A percentile compares a stretch with the other conserved stretches of the same genome.
Evolutionary conservation across 1,140 invertebrate species (phyloP).

Genomic region (Glomeris maerens): DNA sequence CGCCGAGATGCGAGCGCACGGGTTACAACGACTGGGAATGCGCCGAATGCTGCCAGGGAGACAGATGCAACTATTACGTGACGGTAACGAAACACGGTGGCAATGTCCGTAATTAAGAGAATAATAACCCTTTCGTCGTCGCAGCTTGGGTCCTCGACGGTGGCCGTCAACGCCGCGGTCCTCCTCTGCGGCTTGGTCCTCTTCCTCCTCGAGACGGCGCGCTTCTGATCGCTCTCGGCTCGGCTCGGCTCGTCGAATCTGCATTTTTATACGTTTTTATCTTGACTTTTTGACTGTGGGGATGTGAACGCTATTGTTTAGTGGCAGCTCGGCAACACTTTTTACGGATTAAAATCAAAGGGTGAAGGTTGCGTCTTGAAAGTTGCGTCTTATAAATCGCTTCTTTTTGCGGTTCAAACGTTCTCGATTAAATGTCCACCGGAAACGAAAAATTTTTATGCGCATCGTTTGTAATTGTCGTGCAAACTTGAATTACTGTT

Average conservation of each 20-base stretch:
- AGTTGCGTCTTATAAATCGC: conserved; percentile 12
- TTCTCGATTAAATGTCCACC: too few relatives aligned
- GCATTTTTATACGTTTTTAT: too few relatives aligned
- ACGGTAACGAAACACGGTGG: conserved; percentile 57
- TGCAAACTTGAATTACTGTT: too few relatives aligned
- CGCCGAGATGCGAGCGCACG: conserved; percentile 74
- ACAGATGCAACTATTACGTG: conserved; percentile 91
- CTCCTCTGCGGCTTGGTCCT: conserved; percentile 1
- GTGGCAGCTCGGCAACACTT: too few relatives aligned
- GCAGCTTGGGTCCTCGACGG: background rate
- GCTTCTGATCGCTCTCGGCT: conserved; percentile 14
- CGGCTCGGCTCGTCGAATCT: background rate
- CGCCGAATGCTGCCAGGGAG: conserved; percentile 90
- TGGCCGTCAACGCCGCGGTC: background rate
- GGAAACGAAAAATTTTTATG: too few relatives aligned
- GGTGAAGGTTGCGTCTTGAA: too few relatives aligned
- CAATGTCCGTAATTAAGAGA: background rate
- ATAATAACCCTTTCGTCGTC: background rate
- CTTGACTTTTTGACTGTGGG: too few relatives aligned
- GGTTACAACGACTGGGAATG: conserved; percentile 98
- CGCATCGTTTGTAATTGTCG: too few relatives aligned
- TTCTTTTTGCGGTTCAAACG: conserved; percentile 18
- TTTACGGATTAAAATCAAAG: too few relatives aligned
- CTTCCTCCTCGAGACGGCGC: conserved; percentile 3
- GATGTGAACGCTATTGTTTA: too few relatives aligned